Evolutionary conservation across 2,797 vertebrate species (phyloP).

Genomic region (Valencia hispanica): DNA sequence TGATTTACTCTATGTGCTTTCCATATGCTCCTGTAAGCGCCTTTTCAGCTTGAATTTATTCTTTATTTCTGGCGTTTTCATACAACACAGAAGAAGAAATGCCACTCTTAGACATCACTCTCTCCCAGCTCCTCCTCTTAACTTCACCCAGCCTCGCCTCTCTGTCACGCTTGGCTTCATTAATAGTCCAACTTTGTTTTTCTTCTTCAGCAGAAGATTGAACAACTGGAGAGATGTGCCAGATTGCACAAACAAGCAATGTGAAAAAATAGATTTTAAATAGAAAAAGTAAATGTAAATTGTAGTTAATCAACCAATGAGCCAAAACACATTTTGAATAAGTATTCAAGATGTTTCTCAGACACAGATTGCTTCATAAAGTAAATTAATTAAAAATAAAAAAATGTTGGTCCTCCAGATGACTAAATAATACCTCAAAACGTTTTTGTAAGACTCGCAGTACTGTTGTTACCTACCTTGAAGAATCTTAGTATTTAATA

Average conservation of each 20-base stretch:
- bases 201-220: conserved; percentile 12
- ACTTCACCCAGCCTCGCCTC: conserved; percentile 19
- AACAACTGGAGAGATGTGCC: conserved; percentile 26
- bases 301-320: conserved; percentile 32
- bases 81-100: conserved; percentile 41
- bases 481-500: conserved; percentile 25
- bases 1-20: conserved; percentile 40
- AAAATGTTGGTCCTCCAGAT: not conserved
- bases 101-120: conserved; percentile 42
- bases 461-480: not conserved
- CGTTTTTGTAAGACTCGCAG: not conserved
- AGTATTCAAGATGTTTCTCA: conserved; percentile 30
- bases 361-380: conserved; percentile 24
- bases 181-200: conserved; percentile 18
- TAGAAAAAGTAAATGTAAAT: conserved; percentile 33
- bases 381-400: not conserved
- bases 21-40: conserved; percentile 12
- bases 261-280: conserved; percentile 34
- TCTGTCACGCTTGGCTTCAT: conserved; percentile 17
- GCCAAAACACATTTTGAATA: conserved; percentile 18
- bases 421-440: no score
- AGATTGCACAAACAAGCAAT: conserved; percentile 40
- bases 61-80: conserved; percentile 37
- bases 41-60: no score
- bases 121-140: conserved; percentile 8